phyloP scores from a whole-genome alignment of 2,113 vertebrate genomes.

The Acrocephalus arundinaceus region DNA sequence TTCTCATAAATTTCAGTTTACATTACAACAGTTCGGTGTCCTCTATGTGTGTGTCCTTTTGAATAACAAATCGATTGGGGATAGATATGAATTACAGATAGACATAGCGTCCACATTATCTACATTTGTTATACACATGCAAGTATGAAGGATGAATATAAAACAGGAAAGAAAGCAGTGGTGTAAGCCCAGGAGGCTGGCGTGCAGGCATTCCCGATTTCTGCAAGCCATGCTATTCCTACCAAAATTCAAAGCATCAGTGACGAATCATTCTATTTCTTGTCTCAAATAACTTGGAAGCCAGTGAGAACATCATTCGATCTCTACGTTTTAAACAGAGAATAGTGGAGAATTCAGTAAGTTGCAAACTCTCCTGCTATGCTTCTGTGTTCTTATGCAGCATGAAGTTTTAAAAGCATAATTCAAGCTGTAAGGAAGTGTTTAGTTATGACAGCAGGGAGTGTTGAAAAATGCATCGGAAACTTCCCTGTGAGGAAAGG shows the following conservation, averaged over 20 bases:
- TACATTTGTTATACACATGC: neutral
- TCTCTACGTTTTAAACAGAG: neutral
- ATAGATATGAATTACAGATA: neutral
- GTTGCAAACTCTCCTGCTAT: neutral
- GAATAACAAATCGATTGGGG: neutral
- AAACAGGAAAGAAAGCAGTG: neutral
- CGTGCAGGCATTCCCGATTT: neutral
- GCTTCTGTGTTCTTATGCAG: neutral
- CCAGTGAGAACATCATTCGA: neutral
- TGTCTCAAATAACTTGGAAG: neutral
- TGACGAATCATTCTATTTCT: neutral
- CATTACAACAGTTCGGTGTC: neutral
- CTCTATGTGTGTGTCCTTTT: neutral
- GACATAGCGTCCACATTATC: neutral
- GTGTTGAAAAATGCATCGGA: neutral
- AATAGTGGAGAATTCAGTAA: neutral
- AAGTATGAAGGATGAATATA: neutral
- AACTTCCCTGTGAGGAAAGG: neutral
- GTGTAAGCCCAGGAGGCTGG: neutral
- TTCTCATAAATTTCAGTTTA: constrained; percentile 27
- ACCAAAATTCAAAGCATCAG: neutral
- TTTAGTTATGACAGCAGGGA: neutral
- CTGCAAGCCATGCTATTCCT: neutral
- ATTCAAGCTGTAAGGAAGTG: neutral
- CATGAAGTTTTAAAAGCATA: neutral